Conservation (phyloP, 2,797 vertebrate genomes). For the Fundulus diaphanus region DNA sequence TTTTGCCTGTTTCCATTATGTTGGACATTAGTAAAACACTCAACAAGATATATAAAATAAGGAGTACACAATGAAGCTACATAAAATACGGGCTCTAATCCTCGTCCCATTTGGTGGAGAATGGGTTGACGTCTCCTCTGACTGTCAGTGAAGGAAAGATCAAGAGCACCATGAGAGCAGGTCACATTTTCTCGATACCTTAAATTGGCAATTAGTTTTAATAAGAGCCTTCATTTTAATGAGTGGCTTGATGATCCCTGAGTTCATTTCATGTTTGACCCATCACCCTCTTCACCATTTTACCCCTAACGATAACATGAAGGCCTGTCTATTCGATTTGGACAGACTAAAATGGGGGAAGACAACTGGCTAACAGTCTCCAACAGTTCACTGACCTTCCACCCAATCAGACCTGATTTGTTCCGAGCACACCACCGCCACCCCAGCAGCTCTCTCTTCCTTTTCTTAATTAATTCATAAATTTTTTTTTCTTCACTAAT, state of each 20-base stretch:
- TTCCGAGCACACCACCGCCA: conserved; percentile 29
- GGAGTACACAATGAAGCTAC: not conserved
- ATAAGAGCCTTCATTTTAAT: conserved; percentile 85
- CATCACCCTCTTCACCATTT: not conserved
- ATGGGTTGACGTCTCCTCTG: not conserved
- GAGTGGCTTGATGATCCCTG: conserved; percentile 63
- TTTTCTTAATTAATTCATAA: conserved; percentile 30
- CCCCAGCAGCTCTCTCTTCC: conserved; percentile 21
- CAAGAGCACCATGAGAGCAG: conserved; percentile 7
- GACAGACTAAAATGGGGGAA: conserved; percentile 29
- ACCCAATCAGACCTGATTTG: conserved; percentile 62
- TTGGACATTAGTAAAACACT: not conserved
- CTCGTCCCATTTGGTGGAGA: not conserved
- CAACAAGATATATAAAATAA: not conserved
- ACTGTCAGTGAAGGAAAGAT: conserved; percentile 56
- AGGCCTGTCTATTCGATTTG: conserved; percentile 46
- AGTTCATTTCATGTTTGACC: conserved; percentile 51
- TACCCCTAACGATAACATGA: not conserved
- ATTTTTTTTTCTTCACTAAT: conserved; percentile 25
- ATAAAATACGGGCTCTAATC: not conserved
- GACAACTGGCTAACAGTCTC: conserved; percentile 34
- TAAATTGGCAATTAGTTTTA: conserved; percentile 84
- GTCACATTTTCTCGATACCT: conserved; percentile 66
- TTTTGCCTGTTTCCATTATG: not conserved
- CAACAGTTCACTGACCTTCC: conserved; percentile 54